Evolutionary conservation across 2,888 invertebrate genomes (phyloP), one percentile per base, ranked within the genome.

Genomic region (Athalia circularis): DNA sequence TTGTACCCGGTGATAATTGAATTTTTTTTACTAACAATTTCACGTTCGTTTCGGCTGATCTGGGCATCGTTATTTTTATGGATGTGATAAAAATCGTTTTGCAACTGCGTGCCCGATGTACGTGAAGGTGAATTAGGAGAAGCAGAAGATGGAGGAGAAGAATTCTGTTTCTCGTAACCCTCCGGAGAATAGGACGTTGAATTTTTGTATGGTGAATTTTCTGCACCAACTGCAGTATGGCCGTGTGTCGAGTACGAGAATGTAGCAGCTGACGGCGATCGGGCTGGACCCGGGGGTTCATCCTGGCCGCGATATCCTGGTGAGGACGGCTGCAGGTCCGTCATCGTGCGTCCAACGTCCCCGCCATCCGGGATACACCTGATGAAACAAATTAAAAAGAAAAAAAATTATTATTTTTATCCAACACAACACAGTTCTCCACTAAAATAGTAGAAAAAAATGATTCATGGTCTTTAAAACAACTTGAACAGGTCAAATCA

Each of bases 301-400:
- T 90, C 89, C 87, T 89, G 89, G 81, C 87, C 87, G 83, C 89
- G 87, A 88, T 89, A 90, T 83, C 89, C 89, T 84, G 89, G 85
- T 84, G 88, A 88, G 84, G 89, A 89, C 88, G 90, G 89, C 83
- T 90, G 89, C 86, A 90, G 84, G 86, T 90, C 90, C 87, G 90
- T 90, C 90, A 90, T 90, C 89, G 88, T 89, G 88, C 88, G 86
- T 87, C 87, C 87, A 80, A 88, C 86, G 86, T 86, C 89, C 89
- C 89, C 89, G 88, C 90, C 90, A 90, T 90, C 86, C 88, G 90
- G 88, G 86, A 88, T 87, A 87, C 87, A 89, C 88, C 90, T 90
- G 82, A 65, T 78, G 81, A 80, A 47, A 65, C 29, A 79, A 64
- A 29, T 29, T 29, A 75, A 54, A 67, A 74, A 48, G 64, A 57